Evolutionary conservation across 1,140 invertebrate genomes (phyloP).

Genomic region (Sminthurides bifidus): DNA sequence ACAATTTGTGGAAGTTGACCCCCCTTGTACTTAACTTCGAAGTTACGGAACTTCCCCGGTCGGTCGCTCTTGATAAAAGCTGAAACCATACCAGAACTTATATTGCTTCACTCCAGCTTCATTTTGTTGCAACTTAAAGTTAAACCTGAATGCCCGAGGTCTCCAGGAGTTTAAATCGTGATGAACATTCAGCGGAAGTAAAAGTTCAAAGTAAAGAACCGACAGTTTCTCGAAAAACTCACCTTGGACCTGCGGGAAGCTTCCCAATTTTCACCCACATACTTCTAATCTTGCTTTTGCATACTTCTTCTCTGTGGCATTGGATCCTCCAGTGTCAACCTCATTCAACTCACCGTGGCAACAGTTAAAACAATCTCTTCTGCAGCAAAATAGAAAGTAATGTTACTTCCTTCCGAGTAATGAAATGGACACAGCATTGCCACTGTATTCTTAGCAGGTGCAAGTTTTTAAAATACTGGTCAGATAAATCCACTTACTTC

Average conservation of each 20-base stretch:
- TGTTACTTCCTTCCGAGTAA: not conserved
- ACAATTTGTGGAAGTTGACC: constrained; percentile 26
- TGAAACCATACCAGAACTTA: constrained; percentile 31
- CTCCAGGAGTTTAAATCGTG: not conserved
- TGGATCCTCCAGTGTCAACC: not conserved
- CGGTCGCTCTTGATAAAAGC: constrained; percentile 45
- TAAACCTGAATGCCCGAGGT: too few relatives aligned
- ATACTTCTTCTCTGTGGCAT: constrained; percentile 29
- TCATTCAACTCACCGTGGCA: constrained; percentile 1
- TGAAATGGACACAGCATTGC: not conserved
- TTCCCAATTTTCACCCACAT: constrained; percentile 37
- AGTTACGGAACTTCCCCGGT: constrained; percentile 40
- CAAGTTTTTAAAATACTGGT: not conserved
- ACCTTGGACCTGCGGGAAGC: constrained; percentile 35
- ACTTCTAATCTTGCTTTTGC: constrained; percentile 34
- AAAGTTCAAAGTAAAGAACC: too few relatives aligned
- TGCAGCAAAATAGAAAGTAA: not conserved
- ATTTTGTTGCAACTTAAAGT: not conserved
- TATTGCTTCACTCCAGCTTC: not conserved
- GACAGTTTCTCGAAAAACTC: constrained; percentile 9
- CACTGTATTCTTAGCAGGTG: not conserved
- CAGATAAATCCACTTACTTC: constrained; percentile 26
- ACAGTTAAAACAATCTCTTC: constrained; percentile 1
- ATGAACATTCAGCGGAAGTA: too few relatives aligned
- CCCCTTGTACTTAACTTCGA: constrained; percentile 37